Evolutionary conservation across 2,888 invertebrate species (phyloP).

Genomic region (Chorisops tibialis): DNA sequence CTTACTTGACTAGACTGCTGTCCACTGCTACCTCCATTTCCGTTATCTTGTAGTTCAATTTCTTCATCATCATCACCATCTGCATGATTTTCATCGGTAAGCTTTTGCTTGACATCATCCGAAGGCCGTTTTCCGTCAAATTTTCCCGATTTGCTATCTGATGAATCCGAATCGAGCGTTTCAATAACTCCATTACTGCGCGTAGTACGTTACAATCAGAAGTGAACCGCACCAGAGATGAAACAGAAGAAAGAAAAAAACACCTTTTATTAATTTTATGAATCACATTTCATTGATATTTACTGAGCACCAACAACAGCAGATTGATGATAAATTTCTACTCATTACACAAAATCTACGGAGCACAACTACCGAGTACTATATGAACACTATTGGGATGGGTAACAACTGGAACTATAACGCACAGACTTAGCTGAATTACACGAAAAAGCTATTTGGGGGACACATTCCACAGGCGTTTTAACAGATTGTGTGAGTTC

Average conservation of each 20-base stretch:
- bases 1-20: slow-evolving; percentile 37
- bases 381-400: no score
- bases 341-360: no score
- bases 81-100: not conserved
- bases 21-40: slow-evolving; percentile 31
- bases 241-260: slow-evolving; percentile 1
- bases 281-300: not conserved
- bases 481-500: no score
- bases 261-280: slow-evolving; percentile 5
- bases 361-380: no score
- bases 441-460: no score
- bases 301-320: slow-evolving; percentile 14
- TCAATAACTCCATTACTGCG: slow-evolving; percentile 31
- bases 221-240: not conserved
- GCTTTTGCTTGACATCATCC: slow-evolving; percentile 5
- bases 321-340: slow-evolving; percentile 7
- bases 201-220: not conserved
- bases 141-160: slow-evolving; percentile 22
- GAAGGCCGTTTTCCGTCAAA: not conserved
- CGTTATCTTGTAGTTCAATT: slow-evolving; percentile 7
- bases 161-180: slow-evolving; percentile 34
- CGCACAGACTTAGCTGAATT: no score
- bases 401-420: no score
- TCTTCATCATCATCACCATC: slow-evolving; percentile 2
- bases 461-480: no score